Evolutionary conservation across 2,113 vertebrate genomes (phyloP).

Genomic region (Siniperca knerii): DNA sequence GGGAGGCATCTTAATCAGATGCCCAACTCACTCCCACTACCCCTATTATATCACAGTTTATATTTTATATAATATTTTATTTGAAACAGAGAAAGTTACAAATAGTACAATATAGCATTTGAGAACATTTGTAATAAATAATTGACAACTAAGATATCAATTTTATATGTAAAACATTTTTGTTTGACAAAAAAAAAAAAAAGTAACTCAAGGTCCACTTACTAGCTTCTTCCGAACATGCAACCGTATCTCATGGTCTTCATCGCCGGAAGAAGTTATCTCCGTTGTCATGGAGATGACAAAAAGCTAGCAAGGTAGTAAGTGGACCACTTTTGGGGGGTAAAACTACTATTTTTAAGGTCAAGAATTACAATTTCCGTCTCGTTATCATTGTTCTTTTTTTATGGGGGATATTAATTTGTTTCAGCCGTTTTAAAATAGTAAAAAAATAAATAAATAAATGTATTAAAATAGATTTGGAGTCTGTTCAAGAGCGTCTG

Average conservation of each 20-base stretch:
- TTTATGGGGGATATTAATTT: neutral
- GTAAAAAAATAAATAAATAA: neutral
- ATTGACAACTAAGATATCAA: too few relatives aligned
- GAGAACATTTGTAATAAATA: too few relatives aligned
- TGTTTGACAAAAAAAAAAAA: neutral
- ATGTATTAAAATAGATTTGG: neutral
- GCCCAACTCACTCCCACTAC: neutral
- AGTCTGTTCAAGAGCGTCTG: conserved; percentile 1
- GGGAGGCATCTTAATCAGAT: neutral
- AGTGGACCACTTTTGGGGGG: neutral
- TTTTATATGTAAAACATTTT: neutral
- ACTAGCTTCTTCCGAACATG: neutral
- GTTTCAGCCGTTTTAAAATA: neutral
- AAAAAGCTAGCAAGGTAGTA: neutral
- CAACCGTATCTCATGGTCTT: neutral
- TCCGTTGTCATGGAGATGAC: neutral
- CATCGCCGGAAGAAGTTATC: neutral
- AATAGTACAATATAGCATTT: too few relatives aligned
- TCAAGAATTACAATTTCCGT: neutral
- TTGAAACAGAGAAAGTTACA: too few relatives aligned
- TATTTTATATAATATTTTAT: too few relatives aligned
- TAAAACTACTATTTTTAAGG: neutral
- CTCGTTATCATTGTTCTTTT: neutral
- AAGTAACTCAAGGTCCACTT: neutral
- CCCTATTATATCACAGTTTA: too few relatives aligned